Evolutionary conservation across 2,113 vertebrate genomes (phyloP), one percentile per base, ranked within the genome.

Genomic region (Cnemophilus loriae): DNA sequence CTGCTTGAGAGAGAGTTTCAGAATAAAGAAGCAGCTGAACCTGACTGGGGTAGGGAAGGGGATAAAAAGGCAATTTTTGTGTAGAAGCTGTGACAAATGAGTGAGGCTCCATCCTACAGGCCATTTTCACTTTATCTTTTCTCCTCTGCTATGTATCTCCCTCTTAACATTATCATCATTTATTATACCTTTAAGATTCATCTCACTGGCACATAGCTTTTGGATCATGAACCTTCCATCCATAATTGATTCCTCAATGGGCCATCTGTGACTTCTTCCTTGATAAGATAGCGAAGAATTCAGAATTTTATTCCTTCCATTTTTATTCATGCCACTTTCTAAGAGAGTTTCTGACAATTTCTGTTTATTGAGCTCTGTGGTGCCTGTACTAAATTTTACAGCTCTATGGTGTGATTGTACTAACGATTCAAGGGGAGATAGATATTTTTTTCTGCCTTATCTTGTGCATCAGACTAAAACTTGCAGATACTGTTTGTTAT

Each of bases 171-270:
- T 55, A 81, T 50, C 37, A 75, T 94, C 32, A 91, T 80, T 95
- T 94, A 75, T 87, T 32, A 78, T 6, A 30, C 22, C 33, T 91
- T 69, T 81, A 94, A 79, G 26, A 87, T 94, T 96, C 76, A 60
- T 90, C 84, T 94, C 32, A 55, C 42, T 76, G n/a, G 23, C 37
- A 56, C 57, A 95, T 61, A 95, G 63, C 53, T 86, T 92, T 95
- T 92, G 35, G 74, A 84, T 94, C 50, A 27, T 55, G 37, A 44
- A 79, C 49, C 67, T 88, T 74, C 63, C 70, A 94, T 73, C 91
- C 49, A 39, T 96, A 87, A 94, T 70, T 92, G 76, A 79, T 97
- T 97, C 70, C 78, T 89, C 47, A 74, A 21, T 8, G 14, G 86
- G 30, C n/a, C n/a, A 41, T 91, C 68, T 91, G 71, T 91, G 87